phyloP scores from a whole-genome alignment of 2,113 vertebrate genomes.

The Stomatorhinus ivindoensis region DNA sequence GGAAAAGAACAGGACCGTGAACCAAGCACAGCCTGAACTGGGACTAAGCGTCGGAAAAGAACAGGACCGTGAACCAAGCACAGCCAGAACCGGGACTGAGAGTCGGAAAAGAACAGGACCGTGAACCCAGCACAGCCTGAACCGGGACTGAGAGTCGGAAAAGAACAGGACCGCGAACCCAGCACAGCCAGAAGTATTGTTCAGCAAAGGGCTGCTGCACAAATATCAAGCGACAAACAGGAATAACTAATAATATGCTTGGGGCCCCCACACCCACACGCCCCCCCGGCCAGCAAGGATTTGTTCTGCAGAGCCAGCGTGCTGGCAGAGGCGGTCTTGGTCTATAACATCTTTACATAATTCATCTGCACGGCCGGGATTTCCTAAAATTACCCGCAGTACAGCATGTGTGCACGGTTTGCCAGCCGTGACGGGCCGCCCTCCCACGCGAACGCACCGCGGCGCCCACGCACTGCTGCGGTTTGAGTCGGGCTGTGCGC shows the following conservation, averaged over 20 bases:
- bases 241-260: not conserved
- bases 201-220: not conserved
- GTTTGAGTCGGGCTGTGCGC: not conserved
- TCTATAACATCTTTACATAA: constrained; percentile 8
- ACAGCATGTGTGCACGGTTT: not conserved
- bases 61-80: fast-evolving
- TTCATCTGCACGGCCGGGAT: not conserved
- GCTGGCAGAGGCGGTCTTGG: not conserved
- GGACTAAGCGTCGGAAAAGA: not conserved
- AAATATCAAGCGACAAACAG: not conserved
- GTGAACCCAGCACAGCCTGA: no score
- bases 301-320: not conserved
- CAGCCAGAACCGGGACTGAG: no score
- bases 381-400: not conserved
- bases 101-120: no score
- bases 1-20: no score
- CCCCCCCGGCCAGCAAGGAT: not conserved
- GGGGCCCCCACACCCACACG: not conserved
- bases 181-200: not conserved
- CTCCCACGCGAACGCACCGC: not conserved
- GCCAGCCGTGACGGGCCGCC: not conserved
- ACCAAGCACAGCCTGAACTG: no score
- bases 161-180: no score
- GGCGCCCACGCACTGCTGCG: not conserved
- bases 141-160: no score